A percentile compares a stretch with the other conserved stretches of the same genome.
Conservation (phyloP, 2,888 invertebrate species). For the Harpagoxenus sublaevis region DNA sequence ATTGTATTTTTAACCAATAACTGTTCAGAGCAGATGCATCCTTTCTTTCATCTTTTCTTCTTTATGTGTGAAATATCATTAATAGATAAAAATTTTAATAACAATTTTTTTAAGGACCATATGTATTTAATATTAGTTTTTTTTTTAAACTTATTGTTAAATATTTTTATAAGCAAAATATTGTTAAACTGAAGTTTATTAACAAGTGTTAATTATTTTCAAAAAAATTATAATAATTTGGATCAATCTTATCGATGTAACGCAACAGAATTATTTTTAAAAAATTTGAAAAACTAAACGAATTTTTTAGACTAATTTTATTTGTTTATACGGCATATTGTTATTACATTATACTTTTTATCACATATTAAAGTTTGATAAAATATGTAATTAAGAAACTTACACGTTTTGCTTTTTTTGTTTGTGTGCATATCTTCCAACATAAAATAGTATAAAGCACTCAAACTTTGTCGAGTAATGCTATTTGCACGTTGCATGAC, state of each 20-base stretch:
- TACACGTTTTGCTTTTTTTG: background rate
- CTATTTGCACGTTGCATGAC: background rate
- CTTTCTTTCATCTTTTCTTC: background rate
- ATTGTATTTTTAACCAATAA: constrained; percentile 10
- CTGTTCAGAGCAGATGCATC: background rate
- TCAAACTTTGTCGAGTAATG: background rate
- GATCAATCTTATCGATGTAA: background rate
- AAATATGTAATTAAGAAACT: background rate
- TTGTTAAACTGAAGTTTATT: background rate
- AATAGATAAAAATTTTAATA: background rate
- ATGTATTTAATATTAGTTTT: background rate
- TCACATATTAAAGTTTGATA: background rate
- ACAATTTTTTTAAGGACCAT: background rate
- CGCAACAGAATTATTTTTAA: background rate
- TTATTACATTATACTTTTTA: background rate
- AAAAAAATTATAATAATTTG: background rate
- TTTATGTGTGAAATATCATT: background rate
- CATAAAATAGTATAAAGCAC: background rate
- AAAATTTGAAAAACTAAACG: background rate
- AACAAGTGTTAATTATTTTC: background rate
- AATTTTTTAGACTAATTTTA: background rate
- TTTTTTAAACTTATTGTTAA: background rate
- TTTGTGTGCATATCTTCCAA: background rate
- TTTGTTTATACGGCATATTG: background rate
- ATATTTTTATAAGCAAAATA: background rate